A percentile compares a stretch with the other conserved stretches of the same genome.
Evolutionary conservation across 2,888 invertebrate genomes (phyloP).

Genomic region (Drosophila pseudotakahashii): DNA sequence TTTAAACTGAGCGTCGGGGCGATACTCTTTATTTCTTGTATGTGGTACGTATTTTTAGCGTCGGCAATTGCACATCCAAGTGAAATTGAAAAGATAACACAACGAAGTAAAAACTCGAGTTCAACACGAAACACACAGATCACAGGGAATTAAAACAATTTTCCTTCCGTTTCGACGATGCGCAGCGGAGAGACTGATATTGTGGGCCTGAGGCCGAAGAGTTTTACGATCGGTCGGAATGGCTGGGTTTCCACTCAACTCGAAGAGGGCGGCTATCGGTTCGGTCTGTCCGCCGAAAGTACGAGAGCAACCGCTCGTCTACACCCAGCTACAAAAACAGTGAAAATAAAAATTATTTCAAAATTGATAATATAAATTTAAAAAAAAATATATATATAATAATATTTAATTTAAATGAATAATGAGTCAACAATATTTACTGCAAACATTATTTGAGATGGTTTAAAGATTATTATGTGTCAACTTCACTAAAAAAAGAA

Average conservation of each 20-base stretch:
- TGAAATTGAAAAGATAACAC: constrained; percentile 59
- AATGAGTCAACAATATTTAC: too few species aligned
- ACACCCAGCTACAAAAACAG: constrained; percentile 46
- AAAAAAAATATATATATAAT: too few species aligned
- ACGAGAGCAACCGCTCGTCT: constrained; percentile 46
- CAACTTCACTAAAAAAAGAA: too few species aligned
- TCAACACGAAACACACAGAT: constrained; percentile 36
- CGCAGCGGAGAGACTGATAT: constrained; percentile 40
- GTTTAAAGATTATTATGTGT: too few species aligned
- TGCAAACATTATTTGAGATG: too few species aligned
- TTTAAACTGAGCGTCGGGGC: constrained; percentile 33
- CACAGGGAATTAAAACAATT: constrained; percentile 27
- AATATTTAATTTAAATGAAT: too few species aligned
- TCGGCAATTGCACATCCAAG: constrained; percentile 61
- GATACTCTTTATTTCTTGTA: constrained; percentile 21
- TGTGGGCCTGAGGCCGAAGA: constrained; percentile 56
- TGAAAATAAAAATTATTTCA: neutral
- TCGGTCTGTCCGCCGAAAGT: constrained; percentile 38
- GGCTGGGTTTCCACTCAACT: constrained; percentile 12
- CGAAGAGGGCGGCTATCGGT: constrained; percentile 6
- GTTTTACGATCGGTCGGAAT: constrained; percentile 26
- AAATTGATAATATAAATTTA: too few species aligned
- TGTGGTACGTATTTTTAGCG: constrained; percentile 57
- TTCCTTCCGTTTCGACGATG: constrained; percentile 42
- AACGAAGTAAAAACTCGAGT: constrained; percentile 16